Conservation (phyloP, 2,113 vertebrate genomes). For the Suricata suricatta region DNA sequence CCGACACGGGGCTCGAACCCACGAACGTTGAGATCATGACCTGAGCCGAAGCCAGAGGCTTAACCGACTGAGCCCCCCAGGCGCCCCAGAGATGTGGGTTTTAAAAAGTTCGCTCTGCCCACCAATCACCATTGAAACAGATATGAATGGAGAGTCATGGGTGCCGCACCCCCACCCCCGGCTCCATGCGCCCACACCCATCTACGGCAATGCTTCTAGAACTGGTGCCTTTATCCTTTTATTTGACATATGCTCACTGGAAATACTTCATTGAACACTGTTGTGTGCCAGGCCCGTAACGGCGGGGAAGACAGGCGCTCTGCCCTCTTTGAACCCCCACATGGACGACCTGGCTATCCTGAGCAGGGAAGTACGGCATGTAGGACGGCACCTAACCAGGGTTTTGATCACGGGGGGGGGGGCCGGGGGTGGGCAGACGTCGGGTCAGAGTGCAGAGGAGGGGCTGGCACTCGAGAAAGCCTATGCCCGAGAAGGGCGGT, state of each 20-base stretch:
- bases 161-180: background rate
- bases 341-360: too few relatives aligned
- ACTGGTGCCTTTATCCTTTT: too few relatives aligned
- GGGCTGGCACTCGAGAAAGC: too few relatives aligned
- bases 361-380: background rate
- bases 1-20: too few relatives aligned
- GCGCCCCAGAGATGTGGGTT: background rate
- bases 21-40: too few relatives aligned
- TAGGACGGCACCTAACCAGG: too few relatives aligned
- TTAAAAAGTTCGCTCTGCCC: slow-evolving; percentile 2
- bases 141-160: too few relatives aligned
- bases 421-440: background rate
- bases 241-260: too few relatives aligned
- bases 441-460: background rate
- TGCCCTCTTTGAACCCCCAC: background rate
- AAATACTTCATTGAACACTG: background rate
- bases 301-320: background rate
- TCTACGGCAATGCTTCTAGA: background rate
- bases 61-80: too few relatives aligned
- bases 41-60: too few relatives aligned
- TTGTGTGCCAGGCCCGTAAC: too few relatives aligned
- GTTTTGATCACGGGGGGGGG: too few relatives aligned
- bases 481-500: background rate
- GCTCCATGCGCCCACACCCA: background rate
- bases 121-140: background rate